Evolutionary conservation across 2,797 vertebrate genomes (phyloP).

Genomic region (Pogonophryne albipinna): DNA sequence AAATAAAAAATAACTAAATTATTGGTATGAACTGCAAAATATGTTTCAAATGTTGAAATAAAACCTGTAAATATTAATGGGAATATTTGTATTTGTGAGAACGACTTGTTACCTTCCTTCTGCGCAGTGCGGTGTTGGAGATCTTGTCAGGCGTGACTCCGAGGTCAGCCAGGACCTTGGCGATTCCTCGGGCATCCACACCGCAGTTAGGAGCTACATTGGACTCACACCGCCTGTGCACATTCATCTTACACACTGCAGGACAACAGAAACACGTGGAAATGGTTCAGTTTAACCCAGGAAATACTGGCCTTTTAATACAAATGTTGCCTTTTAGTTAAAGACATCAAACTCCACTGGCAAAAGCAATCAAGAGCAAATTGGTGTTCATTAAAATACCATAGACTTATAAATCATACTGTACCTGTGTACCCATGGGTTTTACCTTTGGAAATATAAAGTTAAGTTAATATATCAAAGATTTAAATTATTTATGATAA

Average conservation of each 20-base stretch:
- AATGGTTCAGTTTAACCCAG: background rate
- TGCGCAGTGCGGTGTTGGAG: slow-evolving; percentile 94
- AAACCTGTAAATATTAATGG: background rate
- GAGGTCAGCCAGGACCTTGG: slow-evolving; percentile 97
- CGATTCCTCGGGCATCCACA: slow-evolving; percentile 97
- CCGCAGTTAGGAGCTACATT: slow-evolving; percentile 99
- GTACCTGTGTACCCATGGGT: background rate
- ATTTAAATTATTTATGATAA: background rate
- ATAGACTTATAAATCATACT: background rate
- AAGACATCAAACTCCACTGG: background rate
- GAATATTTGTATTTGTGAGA: background rate
- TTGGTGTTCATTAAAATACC: background rate
- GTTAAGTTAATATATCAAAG: background rate
- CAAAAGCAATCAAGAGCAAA: background rate
- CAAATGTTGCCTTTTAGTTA: background rate
- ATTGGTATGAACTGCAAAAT: background rate
- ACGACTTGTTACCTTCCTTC: slow-evolving; percentile 91
- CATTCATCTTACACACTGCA: slow-evolving; percentile 99
- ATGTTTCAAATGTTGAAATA: background rate
- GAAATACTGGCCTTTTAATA: background rate
- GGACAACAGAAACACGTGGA: slow-evolving; percentile 20
- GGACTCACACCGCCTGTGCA: slow-evolving; percentile 96
- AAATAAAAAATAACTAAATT: background rate
- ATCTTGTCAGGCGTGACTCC: slow-evolving; percentile 99
- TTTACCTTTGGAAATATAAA: background rate